Base-by-base conservation (phyloP, 2,888 invertebrate genomes). In the Tricholauxania praeusta region DNA sequence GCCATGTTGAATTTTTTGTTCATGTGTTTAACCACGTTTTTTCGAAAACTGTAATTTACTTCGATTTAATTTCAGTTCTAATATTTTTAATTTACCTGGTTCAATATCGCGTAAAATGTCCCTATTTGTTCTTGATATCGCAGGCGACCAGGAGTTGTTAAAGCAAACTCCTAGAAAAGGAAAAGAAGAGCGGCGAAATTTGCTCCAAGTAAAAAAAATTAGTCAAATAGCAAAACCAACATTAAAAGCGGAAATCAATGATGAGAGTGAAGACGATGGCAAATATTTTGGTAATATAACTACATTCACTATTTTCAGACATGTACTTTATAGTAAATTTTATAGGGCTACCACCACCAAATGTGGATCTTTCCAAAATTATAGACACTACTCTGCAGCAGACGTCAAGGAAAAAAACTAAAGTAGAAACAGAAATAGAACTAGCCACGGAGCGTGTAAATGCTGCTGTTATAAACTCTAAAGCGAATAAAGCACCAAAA, bases 41-140 rank as follows among this genome's bases (percentile, higher is more conserved):
- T n/a, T n/a, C n/a, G n/a, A n/a, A n/a, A n/a, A n/a, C n/a, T n/a
- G n/a, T 28, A 2, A 28, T 28, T 28, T 28, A 28, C 2, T 28
- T n/a, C n/a, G n/a, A n/a, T n/a, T 28, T 28, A 28, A 28, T 28
- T 28, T 28, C 28, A n/a, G n/a, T n/a, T n/a, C n/a, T n/a, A n/a
- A n/a, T n/a, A n/a, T n/a, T n/a, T n/a, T n/a, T n/a, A n/a, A n/a
- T n/a, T n/a, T n/a, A n/a, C n/a, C n/a, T n/a, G n/a, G n/a, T 32
- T 0, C 2, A 66, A 66, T 2, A 52, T 22, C 28, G n/a, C 7
- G 1, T 48, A 70, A 65, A 48, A 85, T 86, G 86, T 80, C 84
- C 64, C 77, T 85, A 17, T 86, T 86, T 78, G 78, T 83, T 52
- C 55, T 85, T 12, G 86, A 86, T 75, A 82, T 82, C 1, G 74